These are phyloP conservation scores for Torymus texanus DNA, from an alignment of 2,888 invertebrate species.

Conservation along the genomic window DNA sequence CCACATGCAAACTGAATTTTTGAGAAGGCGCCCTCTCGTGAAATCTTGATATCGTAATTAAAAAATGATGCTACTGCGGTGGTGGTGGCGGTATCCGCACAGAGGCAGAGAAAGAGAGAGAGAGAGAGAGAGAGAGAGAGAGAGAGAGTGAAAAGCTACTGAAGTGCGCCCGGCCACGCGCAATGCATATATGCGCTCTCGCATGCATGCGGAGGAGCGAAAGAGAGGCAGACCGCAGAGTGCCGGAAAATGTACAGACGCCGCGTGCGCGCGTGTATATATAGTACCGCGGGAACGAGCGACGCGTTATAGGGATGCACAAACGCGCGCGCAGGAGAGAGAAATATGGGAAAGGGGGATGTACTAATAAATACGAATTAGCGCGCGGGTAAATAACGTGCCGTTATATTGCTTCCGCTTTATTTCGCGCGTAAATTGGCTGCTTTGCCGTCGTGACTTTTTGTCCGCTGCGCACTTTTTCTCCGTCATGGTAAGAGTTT, in stretches of 20 bases:
- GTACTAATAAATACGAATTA: conserved; percentile 43
- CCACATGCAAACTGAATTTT: too few species aligned
- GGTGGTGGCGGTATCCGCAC: neutral
- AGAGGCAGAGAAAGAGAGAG: neutral
- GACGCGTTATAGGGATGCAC: too few species aligned
- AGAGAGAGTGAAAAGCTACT: neutral
- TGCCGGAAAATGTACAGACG: conserved; percentile 14
- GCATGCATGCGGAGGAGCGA: conserved; percentile 11
- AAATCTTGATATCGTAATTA: neutral
- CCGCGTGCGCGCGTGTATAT: neutral
- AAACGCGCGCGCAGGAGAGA: neutral
- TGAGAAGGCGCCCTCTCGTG: too few species aligned
- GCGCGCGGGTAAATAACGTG: neutral
- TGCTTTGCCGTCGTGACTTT: neutral
- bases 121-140: neutral
- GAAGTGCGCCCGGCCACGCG: too few species aligned
- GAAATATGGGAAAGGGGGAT: conserved; percentile 5
- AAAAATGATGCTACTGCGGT: neutral
- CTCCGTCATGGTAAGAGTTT: too few species aligned
- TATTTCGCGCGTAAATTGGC: conserved; percentile 19
- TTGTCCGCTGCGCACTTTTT: neutral
- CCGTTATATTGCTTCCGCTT: neutral
- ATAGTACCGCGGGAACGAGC: too few species aligned
- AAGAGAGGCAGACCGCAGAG: conserved; percentile 32
- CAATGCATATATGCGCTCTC: neutral